phyloP scores from a whole-genome alignment of 2,113 vertebrate genomes.

The Notechis scutatus region DNA sequence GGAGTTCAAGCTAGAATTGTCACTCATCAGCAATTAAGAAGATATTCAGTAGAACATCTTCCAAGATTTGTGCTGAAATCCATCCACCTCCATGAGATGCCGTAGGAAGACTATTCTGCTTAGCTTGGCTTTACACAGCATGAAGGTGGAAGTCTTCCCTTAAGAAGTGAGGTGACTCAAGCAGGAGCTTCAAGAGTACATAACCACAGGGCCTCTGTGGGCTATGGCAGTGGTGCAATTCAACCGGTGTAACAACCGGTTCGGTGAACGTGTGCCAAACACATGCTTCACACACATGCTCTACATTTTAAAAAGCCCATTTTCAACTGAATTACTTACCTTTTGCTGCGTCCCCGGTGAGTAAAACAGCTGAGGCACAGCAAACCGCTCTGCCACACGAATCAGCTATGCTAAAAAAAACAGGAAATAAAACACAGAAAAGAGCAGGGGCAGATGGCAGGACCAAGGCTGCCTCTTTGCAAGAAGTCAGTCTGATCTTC shows the following conservation, averaged over 20 bases:
- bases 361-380: too few relatives aligned
- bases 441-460: too few relatives aligned
- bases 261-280: too few relatives aligned
- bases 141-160: not conserved
- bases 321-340: too few relatives aligned
- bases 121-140: not conserved
- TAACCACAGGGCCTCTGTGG: not conserved
- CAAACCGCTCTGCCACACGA: too few relatives aligned
- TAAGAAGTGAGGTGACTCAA: not conserved
- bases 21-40: not conserved
- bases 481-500: not conserved
- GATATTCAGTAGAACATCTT: not conserved
- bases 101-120: not conserved
- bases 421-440: too few relatives aligned
- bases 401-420: not conserved
- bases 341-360: too few relatives aligned
- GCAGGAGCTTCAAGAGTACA: not conserved
- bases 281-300: too few relatives aligned
- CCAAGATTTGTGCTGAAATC: not conserved
- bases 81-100: not conserved
- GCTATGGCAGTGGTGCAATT: not conserved
- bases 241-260: too few relatives aligned
- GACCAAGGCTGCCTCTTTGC: not conserved
- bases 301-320: too few relatives aligned
- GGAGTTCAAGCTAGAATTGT: not conserved